Base-by-base conservation (phyloP, 2,888 invertebrate genomes). In the Camponotus fellah region DNA sequence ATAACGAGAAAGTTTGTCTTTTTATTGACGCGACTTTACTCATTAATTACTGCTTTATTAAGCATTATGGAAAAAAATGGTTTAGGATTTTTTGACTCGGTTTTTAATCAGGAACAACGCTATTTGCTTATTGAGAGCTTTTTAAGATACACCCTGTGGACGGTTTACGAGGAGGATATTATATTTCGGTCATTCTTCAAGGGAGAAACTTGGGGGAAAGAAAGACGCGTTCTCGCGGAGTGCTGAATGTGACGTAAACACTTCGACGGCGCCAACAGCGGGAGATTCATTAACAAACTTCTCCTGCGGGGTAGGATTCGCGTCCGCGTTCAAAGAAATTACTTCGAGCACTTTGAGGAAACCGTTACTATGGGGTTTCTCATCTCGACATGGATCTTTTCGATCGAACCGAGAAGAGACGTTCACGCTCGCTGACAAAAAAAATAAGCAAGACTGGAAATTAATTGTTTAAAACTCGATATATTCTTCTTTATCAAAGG, bases 251-350 rank as follows among this genome's bases (percentile, higher is more conserved):
- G 86, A 83, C 85, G 89, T 84, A 89, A 89, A 90, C 87, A 87
- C 76, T 85, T 77, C 17, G 80, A 74, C 79, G 71, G 66, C 76
- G 77, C 66, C 80, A 40, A 64, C 71, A 58, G 43, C 58, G 40
- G 43, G 32, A 49, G 17, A 37, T 91, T 91, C 90, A 89, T 90
- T 89, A 87, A 81, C 60, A 64, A 83, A 89, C 74, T 87, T 86
- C 80, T 58, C 58, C 72, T 65, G 46, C 72, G 75, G 69, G 64
- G 26, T 53, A 75, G 66, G 65, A 46, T 64, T 43, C 37, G 5
- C 64, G 53, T 58, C n/a, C 71, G 46, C 87, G 85, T 89, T 88
- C 87, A 89, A 86, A 88, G 83, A 86, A 89, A 91, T 91, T 87
- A 90, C 88, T 88, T 58, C 34, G 49, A 53, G 53, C 12, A 64